phyloP scores from a whole-genome alignment of 2,888 invertebrate genomes.

The Himalopsyche japonica region DNA sequence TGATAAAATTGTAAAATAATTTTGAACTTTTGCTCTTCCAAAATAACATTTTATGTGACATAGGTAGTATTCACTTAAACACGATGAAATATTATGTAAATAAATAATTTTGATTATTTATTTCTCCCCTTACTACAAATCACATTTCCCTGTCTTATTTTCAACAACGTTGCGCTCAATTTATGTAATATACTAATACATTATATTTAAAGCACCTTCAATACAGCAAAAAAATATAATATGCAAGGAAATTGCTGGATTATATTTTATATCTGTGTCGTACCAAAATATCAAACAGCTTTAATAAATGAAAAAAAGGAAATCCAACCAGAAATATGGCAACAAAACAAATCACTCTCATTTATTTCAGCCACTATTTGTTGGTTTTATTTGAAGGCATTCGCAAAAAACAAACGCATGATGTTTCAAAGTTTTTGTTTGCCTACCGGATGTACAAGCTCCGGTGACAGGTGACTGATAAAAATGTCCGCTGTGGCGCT shows the following conservation, averaged over 20 bases:
- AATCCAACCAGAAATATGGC: neutral
- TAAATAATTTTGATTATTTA: no score
- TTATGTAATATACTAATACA: neutral
- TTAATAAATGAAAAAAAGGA: neutral
- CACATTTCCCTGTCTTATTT: neutral
- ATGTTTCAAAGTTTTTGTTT: neutral
- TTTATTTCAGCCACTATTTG: neutral
- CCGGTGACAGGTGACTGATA: slow-evolving; percentile 27
- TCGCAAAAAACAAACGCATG: neutral
- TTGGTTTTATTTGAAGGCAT: neutral
- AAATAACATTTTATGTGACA: no score
- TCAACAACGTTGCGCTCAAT: neutral
- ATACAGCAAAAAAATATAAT: neutral
- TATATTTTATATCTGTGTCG: neutral
- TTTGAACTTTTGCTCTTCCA: no score
- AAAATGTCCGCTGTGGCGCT: slow-evolving; percentile 11
- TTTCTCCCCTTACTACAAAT: no score
- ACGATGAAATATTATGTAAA: no score
- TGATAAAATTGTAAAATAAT: no score
- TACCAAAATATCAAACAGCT: neutral
- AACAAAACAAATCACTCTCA: neutral
- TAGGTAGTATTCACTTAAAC: no score
- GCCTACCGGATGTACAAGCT: slow-evolving; percentile 15
- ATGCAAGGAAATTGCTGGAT: neutral
- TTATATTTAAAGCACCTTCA: neutral